Base-by-base conservation (phyloP, 2,888 invertebrate species). In the Lasius platythorax region DNA sequence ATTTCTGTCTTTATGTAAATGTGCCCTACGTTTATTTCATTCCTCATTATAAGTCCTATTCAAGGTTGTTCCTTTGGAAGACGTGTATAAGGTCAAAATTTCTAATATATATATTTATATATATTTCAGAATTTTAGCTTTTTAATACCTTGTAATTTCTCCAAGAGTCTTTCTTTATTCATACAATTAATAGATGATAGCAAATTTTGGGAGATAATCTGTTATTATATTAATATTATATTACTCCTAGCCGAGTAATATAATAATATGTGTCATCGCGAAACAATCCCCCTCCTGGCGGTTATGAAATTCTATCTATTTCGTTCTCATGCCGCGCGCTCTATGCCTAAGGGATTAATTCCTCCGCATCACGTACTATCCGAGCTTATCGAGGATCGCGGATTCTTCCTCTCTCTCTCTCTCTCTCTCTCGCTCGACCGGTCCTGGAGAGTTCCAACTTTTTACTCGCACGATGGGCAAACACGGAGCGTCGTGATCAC, bases 1-100 rank as follows among this genome's bases (percentile, higher is more conserved):
- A 64, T 85, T 81, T 85, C 15, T 84, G 82, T 56, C 68, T 82
- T 70, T 46, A 82, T 33, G 46, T 67, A 43, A 58, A 50, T 12
- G 6, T 23, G 40, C n/a, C 3, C n/a, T 61, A 9, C 40, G 40
- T 67, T 67, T 67, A 28, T 67, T 50, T 37, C 53, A 8, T 15
- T 23, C 58, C 18, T 53, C 15, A n/a, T 46, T 46, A 30, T 63
- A 40, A 23, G 23, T 23, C 23, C 23, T 23, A 23, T 23, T 23
- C 23, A 23, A 23, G 23, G 23, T 23, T 23, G 23, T 18, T 4
- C 46, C 46, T 46, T 46, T 18, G 5, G 46, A 18, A 46, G 15
- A 46, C 5, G 5, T 15, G 5, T 15, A 18, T 15, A 18, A 18
- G 18, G 2, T 46, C 0, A 5, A 46, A 4, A 46, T 46, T 46